phyloP scores from a whole-genome alignment of 1,140 invertebrate species.

The Lanistes nyassanus region DNA sequence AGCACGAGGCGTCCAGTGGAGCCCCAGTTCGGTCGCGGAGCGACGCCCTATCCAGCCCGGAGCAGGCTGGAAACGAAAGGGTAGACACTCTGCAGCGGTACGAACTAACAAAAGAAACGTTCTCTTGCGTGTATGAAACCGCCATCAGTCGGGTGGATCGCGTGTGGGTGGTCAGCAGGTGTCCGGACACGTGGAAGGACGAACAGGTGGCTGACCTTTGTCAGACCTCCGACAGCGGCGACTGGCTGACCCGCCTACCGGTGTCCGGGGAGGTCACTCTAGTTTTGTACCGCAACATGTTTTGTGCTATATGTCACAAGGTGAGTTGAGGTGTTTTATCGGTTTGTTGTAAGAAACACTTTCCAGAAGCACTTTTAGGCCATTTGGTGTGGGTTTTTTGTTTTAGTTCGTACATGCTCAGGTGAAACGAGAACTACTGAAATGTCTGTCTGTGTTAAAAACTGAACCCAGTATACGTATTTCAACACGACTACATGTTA shows the following conservation, averaged over 20 bases:
- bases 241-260: constrained; percentile 29
- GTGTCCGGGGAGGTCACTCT: constrained; percentile 33
- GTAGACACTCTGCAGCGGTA: neutral
- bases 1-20: too few species aligned
- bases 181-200: constrained; percentile 24
- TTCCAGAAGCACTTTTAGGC: too few species aligned
- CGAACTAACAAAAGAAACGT: constrained; percentile 1
- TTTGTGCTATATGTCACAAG: constrained; percentile 20
- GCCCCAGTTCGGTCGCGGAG: neutral
- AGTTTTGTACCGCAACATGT: constrained; percentile 24
- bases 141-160: neutral
- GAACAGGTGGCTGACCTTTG: constrained; percentile 5
- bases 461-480: too few species aligned
- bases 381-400: too few species aligned
- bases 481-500: too few species aligned
- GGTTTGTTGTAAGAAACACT: too few species aligned
- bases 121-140: constrained; percentile 10
- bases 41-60: neutral
- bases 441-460: too few species aligned
- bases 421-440: too few species aligned
- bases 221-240: neutral
- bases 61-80: too few species aligned
- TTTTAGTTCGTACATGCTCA: too few species aligned
- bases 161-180: constrained; percentile 15
- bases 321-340: neutral